phyloP scores from a whole-genome alignment of 2,888 invertebrate genomes.

The Himalopsyche kuldschensis region DNA sequence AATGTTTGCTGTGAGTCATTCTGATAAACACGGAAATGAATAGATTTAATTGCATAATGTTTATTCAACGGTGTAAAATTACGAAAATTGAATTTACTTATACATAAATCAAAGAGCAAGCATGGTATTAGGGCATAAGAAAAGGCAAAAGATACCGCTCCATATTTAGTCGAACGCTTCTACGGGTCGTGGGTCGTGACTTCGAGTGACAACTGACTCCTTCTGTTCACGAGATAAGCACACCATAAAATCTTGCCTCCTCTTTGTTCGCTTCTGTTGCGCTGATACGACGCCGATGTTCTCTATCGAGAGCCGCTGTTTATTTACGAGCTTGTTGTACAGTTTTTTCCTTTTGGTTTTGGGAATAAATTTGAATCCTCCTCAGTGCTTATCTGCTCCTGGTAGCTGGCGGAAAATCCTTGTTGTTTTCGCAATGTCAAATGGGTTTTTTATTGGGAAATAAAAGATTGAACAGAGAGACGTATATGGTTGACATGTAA shows the following conservation, averaged over 20 bases:
- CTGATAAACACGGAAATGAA: too few species aligned
- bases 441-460: background rate
- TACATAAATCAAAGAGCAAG: background rate
- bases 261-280: conserved; percentile 18
- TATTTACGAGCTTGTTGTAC: conserved; percentile 23
- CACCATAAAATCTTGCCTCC: conserved; percentile 28
- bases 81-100: too few species aligned
- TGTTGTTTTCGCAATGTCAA: conserved; percentile 1
- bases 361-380: conserved; percentile 20
- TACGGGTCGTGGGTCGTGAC: conserved; percentile 38
- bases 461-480: background rate
- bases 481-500: background rate
- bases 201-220: conserved; percentile 36
- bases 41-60: too few species aligned
- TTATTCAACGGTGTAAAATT: too few species aligned
- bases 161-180: conserved; percentile 23
- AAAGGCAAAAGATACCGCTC: conserved; percentile 20
- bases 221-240: conserved; percentile 36
- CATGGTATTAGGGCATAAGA: conserved; percentile 1
- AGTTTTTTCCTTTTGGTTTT: background rate
- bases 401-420: conserved; percentile 6
- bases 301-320: conserved; percentile 23
- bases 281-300: conserved; percentile 23
- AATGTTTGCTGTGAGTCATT: background rate
- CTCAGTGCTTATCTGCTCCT: conserved; percentile 6